Conservation (phyloP, 2,797 vertebrate species). For the Microhierax caerulescens region DNA sequence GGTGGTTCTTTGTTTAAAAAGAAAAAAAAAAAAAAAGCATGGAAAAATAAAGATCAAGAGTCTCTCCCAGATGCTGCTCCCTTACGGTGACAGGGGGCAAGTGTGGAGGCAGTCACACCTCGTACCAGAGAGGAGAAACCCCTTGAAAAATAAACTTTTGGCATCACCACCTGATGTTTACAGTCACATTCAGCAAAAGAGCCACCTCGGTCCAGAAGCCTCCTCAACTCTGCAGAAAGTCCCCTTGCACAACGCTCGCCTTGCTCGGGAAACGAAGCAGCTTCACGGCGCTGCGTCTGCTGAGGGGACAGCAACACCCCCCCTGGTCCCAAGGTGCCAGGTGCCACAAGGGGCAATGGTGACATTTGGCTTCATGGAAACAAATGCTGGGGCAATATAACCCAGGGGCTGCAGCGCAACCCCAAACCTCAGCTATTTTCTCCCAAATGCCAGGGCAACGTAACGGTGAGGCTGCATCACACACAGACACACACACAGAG, state of each 20-base stretch:
- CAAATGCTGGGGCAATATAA: neutral
- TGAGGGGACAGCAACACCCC: neutral
- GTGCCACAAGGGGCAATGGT: neutral
- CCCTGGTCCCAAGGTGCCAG: rapidly evolving
- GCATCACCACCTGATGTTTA: neutral
- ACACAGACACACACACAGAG: too few species aligned
- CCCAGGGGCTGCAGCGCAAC: neutral
- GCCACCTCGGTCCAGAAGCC: neutral
- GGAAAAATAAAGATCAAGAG: slow-evolving; percentile 51
- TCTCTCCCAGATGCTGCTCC: neutral
- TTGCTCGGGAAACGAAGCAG: neutral
- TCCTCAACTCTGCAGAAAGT: neutral
- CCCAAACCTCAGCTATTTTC: neutral
- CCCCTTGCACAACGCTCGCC: neutral
- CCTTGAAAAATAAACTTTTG: neutral
- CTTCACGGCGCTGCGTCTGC: neutral
- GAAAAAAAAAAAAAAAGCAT: neutral
- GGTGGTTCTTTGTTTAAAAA: slow-evolving; percentile 32
- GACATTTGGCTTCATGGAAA: neutral
- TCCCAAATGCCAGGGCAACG: neutral
- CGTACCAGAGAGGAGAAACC: neutral
- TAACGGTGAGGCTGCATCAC: neutral
- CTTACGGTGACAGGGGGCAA: neutral
- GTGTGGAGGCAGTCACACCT: neutral
- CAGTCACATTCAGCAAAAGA: neutral